Conservation (phyloP, 2,113 vertebrate genomes). For the Tauraco erythrolophus region DNA sequence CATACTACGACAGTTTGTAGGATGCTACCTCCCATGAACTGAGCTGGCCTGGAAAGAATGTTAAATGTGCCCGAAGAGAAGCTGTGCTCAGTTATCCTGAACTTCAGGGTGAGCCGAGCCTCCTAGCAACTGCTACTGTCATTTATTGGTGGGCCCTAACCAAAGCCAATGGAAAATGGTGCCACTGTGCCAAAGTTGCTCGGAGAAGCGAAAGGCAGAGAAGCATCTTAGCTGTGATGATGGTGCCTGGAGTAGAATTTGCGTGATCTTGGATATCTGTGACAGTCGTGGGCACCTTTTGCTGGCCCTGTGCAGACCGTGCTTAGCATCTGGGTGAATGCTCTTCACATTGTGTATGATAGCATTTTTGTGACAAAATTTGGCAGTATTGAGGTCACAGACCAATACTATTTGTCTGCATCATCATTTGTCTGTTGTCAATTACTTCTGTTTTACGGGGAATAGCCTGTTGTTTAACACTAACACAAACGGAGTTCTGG, state of each 20-base stretch:
- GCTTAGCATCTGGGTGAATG: background rate
- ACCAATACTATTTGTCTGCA: background rate
- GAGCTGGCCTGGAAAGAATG: background rate
- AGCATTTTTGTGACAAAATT: background rate
- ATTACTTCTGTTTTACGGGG: too few relatives aligned
- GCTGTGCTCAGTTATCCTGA: background rate
- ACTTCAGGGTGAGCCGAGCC: background rate
- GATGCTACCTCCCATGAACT: background rate
- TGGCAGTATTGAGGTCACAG: background rate
- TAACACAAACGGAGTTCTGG: too few relatives aligned
- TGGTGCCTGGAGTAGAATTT: background rate
- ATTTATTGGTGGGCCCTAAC: background rate
- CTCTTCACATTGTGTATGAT: background rate
- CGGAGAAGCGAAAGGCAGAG: background rate
- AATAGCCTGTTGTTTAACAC: too few relatives aligned
- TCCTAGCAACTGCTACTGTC: background rate
- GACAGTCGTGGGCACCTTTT: background rate
- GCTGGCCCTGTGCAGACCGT: background rate
- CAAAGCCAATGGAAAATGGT: background rate
- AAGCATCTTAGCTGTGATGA: background rate
- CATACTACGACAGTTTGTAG: background rate
- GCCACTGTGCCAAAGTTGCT: background rate
- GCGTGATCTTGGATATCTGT: background rate
- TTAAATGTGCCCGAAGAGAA: background rate
- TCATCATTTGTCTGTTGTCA: background rate